Evolutionary conservation across 2,797 vertebrate species (phyloP).

Genomic region (Poeciliopsis turneri): DNA sequence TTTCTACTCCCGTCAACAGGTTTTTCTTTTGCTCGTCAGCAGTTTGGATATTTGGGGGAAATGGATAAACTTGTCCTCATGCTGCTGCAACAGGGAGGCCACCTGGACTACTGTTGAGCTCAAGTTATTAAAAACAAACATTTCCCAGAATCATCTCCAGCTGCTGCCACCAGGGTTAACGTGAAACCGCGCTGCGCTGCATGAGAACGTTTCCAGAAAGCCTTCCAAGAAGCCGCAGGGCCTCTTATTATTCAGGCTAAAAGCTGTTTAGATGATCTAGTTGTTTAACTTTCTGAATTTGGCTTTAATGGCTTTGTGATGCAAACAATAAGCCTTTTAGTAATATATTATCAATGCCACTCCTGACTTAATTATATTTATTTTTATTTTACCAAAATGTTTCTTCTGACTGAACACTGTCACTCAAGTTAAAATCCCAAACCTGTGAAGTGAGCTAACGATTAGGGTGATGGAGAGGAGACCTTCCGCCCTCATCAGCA

Average conservation of each 20-base stretch:
- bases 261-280: conserved; percentile 22
- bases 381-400: background rate
- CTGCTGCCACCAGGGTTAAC: conserved; percentile 38
- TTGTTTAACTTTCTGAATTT: background rate
- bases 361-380: background rate
- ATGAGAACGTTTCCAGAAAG: conserved; percentile 47
- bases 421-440: background rate
- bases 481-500: background rate
- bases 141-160: conserved; percentile 46
- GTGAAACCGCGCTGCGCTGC: conserved; percentile 38
- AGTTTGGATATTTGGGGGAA: conserved; percentile 44
- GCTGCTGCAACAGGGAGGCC: conserved; percentile 4
- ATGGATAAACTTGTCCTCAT: conserved; percentile 56
- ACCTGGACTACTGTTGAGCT: conserved; percentile 67
- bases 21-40: too few relatives aligned
- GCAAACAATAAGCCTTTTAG: background rate
- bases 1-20: background rate
- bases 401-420: background rate
- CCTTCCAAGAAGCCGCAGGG: conserved; percentile 20
- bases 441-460: background rate
- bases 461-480: background rate
- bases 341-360: background rate
- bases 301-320: background rate
- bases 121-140: conserved; percentile 65
- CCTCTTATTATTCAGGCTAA: conserved; percentile 17